A percentile compares a stretch with the other conserved stretches of the same genome.
These are phyloP conservation scores for Sinopyrophorus schimmeli DNA, from an alignment of 2,888 invertebrate species.

Conservation along the genomic window DNA sequence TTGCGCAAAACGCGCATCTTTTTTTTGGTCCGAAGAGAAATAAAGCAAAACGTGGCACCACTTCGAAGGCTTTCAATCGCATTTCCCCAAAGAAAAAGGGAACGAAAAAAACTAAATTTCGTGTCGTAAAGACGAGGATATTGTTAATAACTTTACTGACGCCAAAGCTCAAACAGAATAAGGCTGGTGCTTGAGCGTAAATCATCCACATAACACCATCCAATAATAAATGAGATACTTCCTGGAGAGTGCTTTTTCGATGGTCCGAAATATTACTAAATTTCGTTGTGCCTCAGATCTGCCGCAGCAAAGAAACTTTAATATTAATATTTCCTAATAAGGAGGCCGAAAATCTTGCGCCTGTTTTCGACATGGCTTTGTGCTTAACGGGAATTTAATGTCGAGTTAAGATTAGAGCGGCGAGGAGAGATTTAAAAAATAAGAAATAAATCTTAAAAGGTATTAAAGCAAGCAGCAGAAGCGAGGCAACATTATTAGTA, in stretches of 20 bases:
- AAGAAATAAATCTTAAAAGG: not conserved
- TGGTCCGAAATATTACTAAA: constrained; percentile 6
- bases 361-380: not conserved
- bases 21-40: too few relatives aligned
- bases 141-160: not conserved
- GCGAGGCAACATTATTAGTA: constrained; percentile 1
- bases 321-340: too few relatives aligned
- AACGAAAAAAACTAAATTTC: too few relatives aligned
- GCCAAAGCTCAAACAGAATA: not conserved
- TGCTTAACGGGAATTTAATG: not conserved
- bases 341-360: too few relatives aligned
- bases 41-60: too few relatives aligned
- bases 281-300: too few relatives aligned
- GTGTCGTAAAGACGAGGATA: too few relatives aligned
- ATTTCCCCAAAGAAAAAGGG: too few relatives aligned
- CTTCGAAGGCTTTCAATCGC: too few relatives aligned
- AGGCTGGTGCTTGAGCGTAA: constrained; percentile 6
- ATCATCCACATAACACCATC: constrained; percentile 10
- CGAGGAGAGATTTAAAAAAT: not conserved
- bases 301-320: too few relatives aligned
- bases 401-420: not conserved
- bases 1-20: too few relatives aligned
- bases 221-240: constrained; percentile 9
- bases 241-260: constrained; percentile 4
- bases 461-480: constrained; percentile 1